Conservation (phyloP, 1,140 invertebrate species). For the Episyrphus balteatus region DNA sequence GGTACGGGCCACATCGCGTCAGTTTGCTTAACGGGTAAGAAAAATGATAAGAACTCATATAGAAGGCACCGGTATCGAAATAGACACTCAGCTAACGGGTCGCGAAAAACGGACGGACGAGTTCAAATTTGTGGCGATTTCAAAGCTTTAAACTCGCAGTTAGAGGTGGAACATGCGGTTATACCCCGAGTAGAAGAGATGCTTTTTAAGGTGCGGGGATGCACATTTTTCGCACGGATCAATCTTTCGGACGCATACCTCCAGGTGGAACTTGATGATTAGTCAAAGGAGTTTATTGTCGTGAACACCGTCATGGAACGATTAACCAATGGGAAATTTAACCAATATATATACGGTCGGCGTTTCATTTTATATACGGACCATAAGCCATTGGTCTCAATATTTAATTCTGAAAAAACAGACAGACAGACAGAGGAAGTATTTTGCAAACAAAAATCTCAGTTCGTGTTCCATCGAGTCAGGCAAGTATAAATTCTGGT, state of each 20-base stretch:
- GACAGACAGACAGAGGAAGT: no score
- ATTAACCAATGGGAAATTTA: constrained; percentile 39
- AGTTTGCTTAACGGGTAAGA: background rate
- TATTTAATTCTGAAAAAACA: constrained; percentile 22
- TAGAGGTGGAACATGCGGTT: constrained; percentile 26
- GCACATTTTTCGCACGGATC: constrained; percentile 20
- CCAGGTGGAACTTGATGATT: constrained; percentile 20
- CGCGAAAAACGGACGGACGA: no score
- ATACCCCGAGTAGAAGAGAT: constrained; percentile 26
- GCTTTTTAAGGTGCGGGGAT: constrained; percentile 22
- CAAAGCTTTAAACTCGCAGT: constrained; percentile 29
- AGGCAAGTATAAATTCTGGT: no score
- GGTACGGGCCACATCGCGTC: background rate
- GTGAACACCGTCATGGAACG: constrained; percentile 28
- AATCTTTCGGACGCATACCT: constrained; percentile 18
- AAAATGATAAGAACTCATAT: background rate
- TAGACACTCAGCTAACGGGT: no score
- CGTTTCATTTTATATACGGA: constrained; percentile 39
- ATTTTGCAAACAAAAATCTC: no score
- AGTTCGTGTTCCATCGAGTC: no score
- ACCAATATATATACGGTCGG: constrained; percentile 40
- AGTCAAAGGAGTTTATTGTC: constrained; percentile 11
- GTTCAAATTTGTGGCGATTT: constrained; percentile 39
- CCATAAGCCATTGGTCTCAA: constrained; percentile 36
- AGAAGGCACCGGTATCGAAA: background rate